phyloP scores from a whole-genome alignment of 2,888 invertebrate species.

The Drosophila greeni region DNA sequence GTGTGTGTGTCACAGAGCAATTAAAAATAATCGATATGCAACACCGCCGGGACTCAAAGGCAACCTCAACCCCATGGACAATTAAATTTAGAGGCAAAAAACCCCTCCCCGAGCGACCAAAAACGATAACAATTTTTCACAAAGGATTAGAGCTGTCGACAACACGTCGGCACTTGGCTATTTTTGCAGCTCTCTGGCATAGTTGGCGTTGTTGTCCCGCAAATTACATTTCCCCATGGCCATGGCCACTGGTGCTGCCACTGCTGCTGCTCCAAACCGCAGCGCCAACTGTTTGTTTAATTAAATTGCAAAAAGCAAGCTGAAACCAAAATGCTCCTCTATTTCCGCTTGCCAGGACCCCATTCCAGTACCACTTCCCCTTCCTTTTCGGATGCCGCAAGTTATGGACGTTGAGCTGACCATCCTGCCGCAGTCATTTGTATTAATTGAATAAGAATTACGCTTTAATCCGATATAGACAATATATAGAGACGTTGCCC shows the following conservation, averaged over 20 bases:
- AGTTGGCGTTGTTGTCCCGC: conserved; percentile 42
- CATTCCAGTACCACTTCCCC: not conserved
- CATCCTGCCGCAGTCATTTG: conserved; percentile 51
- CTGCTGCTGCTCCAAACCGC: conserved; percentile 49
- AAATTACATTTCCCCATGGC: conserved; percentile 69
- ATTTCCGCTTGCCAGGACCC: conserved; percentile 3
- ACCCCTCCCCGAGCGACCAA: conserved; percentile 32
- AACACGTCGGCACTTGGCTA: conserved; percentile 67
- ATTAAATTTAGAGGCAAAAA: conserved; percentile 55
- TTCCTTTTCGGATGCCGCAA: conserved; percentile 4
- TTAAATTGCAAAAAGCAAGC: conserved; percentile 63
- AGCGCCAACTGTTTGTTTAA: conserved; percentile 66
- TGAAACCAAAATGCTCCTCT: conserved; percentile 17
- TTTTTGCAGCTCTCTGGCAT: conserved; percentile 39
- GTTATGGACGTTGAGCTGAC: conserved; percentile 37
- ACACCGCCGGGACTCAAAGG: conserved; percentile 15
- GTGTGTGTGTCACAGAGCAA: conserved; percentile 47
- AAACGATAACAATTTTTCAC: conserved; percentile 74
- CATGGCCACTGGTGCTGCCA: conserved; percentile 20
- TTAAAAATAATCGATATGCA: conserved; percentile 59
- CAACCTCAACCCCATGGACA: conserved; percentile 35
- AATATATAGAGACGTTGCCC: conserved; percentile 19
- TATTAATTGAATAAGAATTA: conserved; percentile 69
- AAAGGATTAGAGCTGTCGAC: conserved; percentile 68
- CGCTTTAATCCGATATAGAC: conserved; percentile 55